Conservation (phyloP, 2,113 vertebrate species). For the Alethe castanea region DNA sequence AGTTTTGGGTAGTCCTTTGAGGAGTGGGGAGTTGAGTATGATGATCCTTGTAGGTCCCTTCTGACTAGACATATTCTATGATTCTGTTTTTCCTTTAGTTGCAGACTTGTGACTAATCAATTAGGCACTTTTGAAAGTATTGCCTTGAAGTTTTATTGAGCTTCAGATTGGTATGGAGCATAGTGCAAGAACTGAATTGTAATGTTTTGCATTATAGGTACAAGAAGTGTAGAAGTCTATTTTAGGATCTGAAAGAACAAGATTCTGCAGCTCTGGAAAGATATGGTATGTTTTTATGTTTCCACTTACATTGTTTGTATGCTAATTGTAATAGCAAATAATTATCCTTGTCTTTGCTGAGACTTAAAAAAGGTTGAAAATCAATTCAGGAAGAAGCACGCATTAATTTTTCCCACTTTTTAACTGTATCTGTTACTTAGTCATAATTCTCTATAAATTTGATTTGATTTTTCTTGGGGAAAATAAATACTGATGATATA, state of each 20-base stretch:
- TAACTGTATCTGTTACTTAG: neutral
- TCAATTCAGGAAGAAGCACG: neutral
- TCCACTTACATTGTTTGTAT: neutral
- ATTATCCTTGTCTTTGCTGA: neutral
- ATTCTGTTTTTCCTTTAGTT: neutral
- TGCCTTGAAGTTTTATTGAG: neutral
- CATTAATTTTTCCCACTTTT: neutral
- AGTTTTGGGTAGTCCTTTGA: neutral
- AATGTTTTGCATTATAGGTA: constrained; percentile 73
- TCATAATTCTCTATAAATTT: neutral
- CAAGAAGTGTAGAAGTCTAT: constrained; percentile 60
- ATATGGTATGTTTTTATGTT: constrained; percentile 75
- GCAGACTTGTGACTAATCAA: neutral
- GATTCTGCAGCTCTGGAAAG: constrained; percentile 67
- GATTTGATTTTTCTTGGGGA: neutral
- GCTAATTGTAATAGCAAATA: neutral
- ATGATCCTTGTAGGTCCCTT: neutral
- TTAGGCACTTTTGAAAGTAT: neutral
- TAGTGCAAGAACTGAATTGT: constrained; percentile 52
- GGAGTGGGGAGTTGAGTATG: neutral
- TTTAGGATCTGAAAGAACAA: constrained; percentile 65
- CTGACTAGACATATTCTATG: neutral
- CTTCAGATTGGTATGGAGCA: neutral
- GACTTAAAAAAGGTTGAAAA: neutral
- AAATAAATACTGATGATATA: neutral